Evolutionary conservation across 1,140 invertebrate genomes (phyloP), one percentile per base, ranked within the genome.

Genomic region (Leptoteleia sp.): DNA sequence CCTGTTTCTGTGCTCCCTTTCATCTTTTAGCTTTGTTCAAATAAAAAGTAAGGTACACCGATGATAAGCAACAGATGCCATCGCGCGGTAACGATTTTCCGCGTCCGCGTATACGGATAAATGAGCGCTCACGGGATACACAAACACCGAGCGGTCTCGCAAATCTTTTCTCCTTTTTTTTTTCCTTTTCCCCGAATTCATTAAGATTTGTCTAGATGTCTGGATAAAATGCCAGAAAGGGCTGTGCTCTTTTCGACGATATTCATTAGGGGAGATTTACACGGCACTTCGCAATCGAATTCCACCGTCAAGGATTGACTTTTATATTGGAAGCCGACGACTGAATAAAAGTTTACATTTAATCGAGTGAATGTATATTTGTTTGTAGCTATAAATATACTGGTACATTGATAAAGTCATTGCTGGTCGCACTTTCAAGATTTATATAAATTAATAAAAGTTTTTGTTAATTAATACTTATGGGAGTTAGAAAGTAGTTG

Each of bases 11-110:
- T 43, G 38, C 29, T 45, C 38, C n/a, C 78, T 80, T 80, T 76
- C 68, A 80, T 80, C 72, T 73, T 76, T 68, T 25, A 8, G 43
- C 72, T 71, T 61, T 76, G 67, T 80, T 76, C 54, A 62, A 67
- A 78, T 67, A 68, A 62, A 78, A 71, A 47, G 67, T 67, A 61
- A 72, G 40, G 12, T 55, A 55, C 37, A 35, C 59, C 42, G 61
- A 62, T 72, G 67, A 71, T 71, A 77, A 77, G 67, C 67, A 78
- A 68, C 76, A 67, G 62, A 67, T 72, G 54, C 67, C 40, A 54
- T 55, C 47, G 35, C 43, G 64, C 50, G 31, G 45, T 71, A 77
- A 77, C 59, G 75, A 71, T 77, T 77, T 71, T 65, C 75, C 45
- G 59, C 40, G 54, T 55, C 55, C 50, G 42, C 42, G 54, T 59